These are phyloP conservation scores for Erpetoichthys calabaricus DNA, from an alignment of 2,797 vertebrate genomes.

Conservation along the genomic window DNA sequence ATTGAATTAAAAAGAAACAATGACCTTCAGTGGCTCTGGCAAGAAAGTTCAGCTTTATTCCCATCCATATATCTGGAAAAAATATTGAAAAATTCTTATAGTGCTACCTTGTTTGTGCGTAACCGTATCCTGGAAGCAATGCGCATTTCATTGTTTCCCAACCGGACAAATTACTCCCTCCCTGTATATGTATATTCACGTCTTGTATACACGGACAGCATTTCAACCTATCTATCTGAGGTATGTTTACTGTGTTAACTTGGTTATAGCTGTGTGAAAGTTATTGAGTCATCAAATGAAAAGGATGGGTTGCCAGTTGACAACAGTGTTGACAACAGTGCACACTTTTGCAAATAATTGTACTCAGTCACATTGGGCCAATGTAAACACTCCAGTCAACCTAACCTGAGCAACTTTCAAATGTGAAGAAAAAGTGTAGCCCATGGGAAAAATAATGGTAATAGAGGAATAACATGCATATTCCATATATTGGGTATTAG, in stretches of 20 bases:
- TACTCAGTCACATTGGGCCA: too few species aligned
- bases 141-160: slow-evolving; percentile 39
- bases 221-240: slow-evolving; percentile 46
- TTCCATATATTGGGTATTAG: too few species aligned
- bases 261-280: slow-evolving; percentile 5
- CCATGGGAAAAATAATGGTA: too few species aligned
- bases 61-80: slow-evolving; percentile 61
- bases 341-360: too few species aligned
- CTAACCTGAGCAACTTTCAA: too few species aligned
- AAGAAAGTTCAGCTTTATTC: slow-evolving; percentile 56
- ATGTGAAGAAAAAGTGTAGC: too few species aligned
- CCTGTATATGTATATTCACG: slow-evolving; percentile 60
- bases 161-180: slow-evolving; percentile 29
- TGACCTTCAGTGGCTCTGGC: slow-evolving; percentile 59
- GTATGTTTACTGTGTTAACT: slow-evolving; percentile 33
- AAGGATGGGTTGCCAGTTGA: slow-evolving; percentile 3
- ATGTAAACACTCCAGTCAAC: too few species aligned
- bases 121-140: slow-evolving; percentile 59
- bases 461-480: too few species aligned
- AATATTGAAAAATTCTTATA: slow-evolving; percentile 29
- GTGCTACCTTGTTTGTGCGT: slow-evolving; percentile 45
- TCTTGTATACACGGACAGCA: slow-evolving; percentile 52
- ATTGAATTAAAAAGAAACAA: slow-evolving; percentile 56
- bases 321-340: too few species aligned
- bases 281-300: slow-evolving; percentile 17